Percentiles rank a stretch among this genome's conserved stretches.
These are phyloP conservation scores for Mus spicilegus DNA, from an alignment of 2,113 vertebrate genomes.

Conservation along the genomic window DNA sequence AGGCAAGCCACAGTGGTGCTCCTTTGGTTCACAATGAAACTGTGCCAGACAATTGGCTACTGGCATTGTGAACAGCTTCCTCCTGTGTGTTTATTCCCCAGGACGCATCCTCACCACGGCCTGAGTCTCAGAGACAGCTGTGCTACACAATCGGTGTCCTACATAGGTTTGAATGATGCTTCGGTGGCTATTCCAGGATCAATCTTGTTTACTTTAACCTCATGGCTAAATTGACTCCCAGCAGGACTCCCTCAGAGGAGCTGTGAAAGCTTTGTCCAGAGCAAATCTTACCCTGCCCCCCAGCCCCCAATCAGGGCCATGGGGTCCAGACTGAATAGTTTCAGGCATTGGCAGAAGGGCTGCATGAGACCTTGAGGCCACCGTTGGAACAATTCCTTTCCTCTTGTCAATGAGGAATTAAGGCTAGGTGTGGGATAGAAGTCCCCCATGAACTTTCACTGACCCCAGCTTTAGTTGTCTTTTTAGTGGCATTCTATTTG, in stretches of 20 bases:
- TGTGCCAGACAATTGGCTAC: background rate
- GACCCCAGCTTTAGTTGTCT: background rate
- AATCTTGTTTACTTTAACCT: conserved; percentile 55
- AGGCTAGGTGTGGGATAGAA: background rate
- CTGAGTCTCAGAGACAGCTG: background rate
- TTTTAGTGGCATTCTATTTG: background rate
- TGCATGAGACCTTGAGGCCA: fast-evolving
- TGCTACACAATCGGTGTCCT: background rate
- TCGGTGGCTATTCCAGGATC: background rate
- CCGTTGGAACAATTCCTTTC: background rate
- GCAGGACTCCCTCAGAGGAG: background rate
- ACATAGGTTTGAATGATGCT: background rate
- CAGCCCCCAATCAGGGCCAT: fast-evolving
- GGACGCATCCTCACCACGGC: background rate
- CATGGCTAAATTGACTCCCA: background rate
- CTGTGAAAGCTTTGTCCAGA: background rate
- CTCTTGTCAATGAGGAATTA: background rate
- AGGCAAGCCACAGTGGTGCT: background rate
- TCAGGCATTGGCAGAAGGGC: fast-evolving
- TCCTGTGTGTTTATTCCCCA: background rate
- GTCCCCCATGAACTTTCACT: no score
- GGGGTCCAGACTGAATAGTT: background rate
- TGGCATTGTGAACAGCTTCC: background rate
- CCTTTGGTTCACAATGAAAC: background rate
- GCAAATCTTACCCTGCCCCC: fast-evolving